Evolutionary conservation across 1,140 invertebrate genomes (phyloP).

Genomic region (Drosophila chauvacae): DNA sequence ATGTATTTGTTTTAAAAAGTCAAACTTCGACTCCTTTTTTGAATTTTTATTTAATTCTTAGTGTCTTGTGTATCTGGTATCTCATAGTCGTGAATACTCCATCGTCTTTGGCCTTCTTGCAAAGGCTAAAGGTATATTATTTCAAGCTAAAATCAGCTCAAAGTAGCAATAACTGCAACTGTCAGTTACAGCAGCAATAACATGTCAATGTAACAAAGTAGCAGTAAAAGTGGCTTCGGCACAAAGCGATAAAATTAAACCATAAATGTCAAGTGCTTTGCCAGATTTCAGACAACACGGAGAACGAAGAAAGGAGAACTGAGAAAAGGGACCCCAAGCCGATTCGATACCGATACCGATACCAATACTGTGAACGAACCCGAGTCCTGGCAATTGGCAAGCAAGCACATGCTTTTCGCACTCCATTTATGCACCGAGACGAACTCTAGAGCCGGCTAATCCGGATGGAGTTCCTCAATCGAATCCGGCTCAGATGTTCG

Average conservation of each 20-base stretch:
- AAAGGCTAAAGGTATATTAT: conserved; percentile 1
- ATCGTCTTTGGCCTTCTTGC: neutral
- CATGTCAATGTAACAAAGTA: conserved; percentile 39
- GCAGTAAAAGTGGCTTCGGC: conserved; percentile 23
- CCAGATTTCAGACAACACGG: conserved; percentile 15
- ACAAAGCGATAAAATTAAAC: conserved; percentile 37
- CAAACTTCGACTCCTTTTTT: neutral
- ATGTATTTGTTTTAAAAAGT: neutral
- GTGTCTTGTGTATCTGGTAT: neutral
- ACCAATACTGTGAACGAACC: neutral
- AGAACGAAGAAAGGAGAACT: neutral
- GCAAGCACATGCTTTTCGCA: conserved; percentile 14
- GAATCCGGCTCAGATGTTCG: conserved; percentile 23
- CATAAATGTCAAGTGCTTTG: conserved; percentile 37
- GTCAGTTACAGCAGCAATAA: conserved; percentile 38
- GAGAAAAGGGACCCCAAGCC: neutral
- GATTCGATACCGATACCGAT: neutral
- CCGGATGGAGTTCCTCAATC: conserved; percentile 12
- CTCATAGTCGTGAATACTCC: neutral
- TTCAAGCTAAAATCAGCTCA: conserved; percentile 7
- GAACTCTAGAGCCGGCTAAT: conserved; percentile 16
- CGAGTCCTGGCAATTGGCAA: conserved; percentile 11
- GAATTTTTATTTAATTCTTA: neutral
- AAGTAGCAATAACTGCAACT: conserved; percentile 32
- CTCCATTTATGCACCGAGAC: conserved; percentile 22